These are phyloP conservation scores for Poeciliopsis prolifica DNA, from an alignment of 2,113 vertebrate species.

Conservation along the genomic window DNA sequence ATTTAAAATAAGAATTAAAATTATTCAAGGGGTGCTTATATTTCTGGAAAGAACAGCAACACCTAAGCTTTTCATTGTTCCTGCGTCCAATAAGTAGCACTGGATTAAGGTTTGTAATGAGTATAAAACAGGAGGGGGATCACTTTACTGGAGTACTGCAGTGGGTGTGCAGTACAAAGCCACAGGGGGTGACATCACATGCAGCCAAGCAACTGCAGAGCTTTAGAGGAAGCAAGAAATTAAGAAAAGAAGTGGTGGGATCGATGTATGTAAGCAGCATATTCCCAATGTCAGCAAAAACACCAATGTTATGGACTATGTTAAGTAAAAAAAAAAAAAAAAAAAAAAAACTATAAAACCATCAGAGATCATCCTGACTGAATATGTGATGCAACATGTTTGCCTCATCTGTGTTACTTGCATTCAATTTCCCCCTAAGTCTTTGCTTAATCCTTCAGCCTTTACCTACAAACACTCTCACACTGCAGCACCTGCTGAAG, in stretches of 20 bases:
- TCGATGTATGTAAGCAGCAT: background rate
- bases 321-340: too few relatives aligned
- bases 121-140: constrained; percentile 34
- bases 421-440: background rate
- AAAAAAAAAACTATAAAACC: background rate
- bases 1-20: background rate
- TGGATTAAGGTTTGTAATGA: constrained; percentile 25
- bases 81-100: background rate
- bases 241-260: background rate
- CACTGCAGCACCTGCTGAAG: constrained; percentile 48
- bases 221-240: background rate
- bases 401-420: background rate
- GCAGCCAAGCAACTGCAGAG: background rate
- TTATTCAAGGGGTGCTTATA: background rate
- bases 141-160: background rate
- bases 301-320: background rate
- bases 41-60: background rate
- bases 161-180: background rate
- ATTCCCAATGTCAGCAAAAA: constrained; percentile 3
- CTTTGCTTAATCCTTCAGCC: constrained; percentile 14
- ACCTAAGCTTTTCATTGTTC: background rate
- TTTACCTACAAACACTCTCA: constrained; percentile 4
- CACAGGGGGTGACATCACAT: background rate
- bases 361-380: constrained; percentile 1
- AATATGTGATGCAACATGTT: constrained; percentile 8